Base-by-base conservation (phyloP, 2,113 vertebrate species). In the Brachypteracias leptosomus region DNA sequence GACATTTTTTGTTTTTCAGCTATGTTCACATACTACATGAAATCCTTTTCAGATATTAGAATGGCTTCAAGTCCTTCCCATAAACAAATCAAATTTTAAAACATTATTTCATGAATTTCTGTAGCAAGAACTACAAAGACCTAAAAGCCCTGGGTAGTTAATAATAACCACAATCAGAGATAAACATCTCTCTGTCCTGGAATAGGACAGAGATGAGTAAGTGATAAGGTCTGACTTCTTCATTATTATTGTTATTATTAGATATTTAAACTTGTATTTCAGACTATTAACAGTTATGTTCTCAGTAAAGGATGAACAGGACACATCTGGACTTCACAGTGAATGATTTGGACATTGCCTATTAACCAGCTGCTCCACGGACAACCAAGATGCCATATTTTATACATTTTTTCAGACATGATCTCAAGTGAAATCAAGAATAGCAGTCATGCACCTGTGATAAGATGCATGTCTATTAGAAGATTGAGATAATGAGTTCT, bases 381-480 rank as follows among this genome's bases (percentile, higher is more conserved):
- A 88, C 35, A 74, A 29, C 0, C 6, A 95, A 86, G 63, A 54
- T 35, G 91, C 68, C 18, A 31, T 78, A 90, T 91, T 91, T 81
- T 90, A 83, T 67, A 20, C 58, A 61, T 59, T 94, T 94, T 90
- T 89, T 92, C 85, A 95, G 79, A 88, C 55, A 71, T 90, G 55
- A 88, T 92, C 91, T 93, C 55, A 88, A 83, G 83, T 57, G 29
- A 94, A 93, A 94, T 90, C 72, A 95, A 93, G 88, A 93, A 93
- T 75, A 94, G n/a, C 82, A 77, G 82, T 84, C 88, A 92, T 6
- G 10, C 76, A 96, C 79, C 93, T 96, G 79, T 90, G 72, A 88
- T 93, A 92, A 93, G 78, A 90, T 67, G 33, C 52, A 93, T 95
- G 92, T 83, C 57, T 92, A 61, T 92, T 92, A 95, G 88, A 86